A percentile compares a stretch with the other conserved stretches of the same genome.
Conservation (phyloP, 2,797 vertebrate species). For the Microctenopoma lineatum region DNA sequence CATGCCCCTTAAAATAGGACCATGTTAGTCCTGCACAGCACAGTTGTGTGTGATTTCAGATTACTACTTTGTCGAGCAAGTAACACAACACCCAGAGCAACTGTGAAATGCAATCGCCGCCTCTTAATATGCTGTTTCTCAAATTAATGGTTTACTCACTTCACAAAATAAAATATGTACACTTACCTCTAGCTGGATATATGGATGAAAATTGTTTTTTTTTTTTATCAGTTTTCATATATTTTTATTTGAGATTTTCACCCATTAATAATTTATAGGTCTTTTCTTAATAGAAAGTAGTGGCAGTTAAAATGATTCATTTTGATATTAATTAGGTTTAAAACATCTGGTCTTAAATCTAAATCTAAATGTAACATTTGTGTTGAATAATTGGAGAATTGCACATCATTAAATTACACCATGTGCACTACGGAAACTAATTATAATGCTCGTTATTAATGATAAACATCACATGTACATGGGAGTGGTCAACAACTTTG, state of each 20-base stretch:
- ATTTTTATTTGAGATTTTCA: background rate
- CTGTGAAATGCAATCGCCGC: constrained; percentile 51
- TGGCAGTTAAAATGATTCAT: background rate
- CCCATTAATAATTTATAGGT: background rate
- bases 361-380: background rate
- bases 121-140: background rate
- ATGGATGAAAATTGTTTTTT: background rate
- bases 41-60: constrained; percentile 55
- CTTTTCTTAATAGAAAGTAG: background rate
- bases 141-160: background rate
- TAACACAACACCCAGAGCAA: constrained; percentile 51
- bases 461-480: too few relatives aligned
- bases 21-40: constrained; percentile 36
- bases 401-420: background rate
- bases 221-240: background rate
- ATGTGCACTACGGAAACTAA: background rate
- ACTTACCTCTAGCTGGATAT: background rate
- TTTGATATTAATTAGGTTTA: background rate
- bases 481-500: too few relatives aligned
- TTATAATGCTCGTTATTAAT: background rate
- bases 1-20: constrained; percentile 60
- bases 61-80: constrained; percentile 26
- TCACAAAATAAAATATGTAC: constrained; percentile 1
- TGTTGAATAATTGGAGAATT: background rate
- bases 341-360: background rate